Conservation (phyloP, 2,113 vertebrate species). For the Antechinus stuartii region DNA sequence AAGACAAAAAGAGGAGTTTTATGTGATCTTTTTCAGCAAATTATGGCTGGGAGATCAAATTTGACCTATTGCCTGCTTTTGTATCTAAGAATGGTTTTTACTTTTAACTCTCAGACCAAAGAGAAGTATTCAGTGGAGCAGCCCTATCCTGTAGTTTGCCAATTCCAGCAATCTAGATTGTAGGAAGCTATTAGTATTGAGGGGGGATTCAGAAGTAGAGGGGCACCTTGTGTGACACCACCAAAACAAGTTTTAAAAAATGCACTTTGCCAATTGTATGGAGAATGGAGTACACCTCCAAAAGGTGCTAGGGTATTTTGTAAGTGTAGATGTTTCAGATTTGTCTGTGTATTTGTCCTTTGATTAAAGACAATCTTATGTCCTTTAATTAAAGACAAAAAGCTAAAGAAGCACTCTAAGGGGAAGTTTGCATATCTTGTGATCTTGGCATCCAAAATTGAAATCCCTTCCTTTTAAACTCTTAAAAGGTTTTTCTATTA, state of each 20-base stretch:
- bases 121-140: neutral
- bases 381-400: neutral
- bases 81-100: too few species aligned
- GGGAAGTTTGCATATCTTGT: neutral
- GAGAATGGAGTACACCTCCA: neutral
- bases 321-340: neutral
- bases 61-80: neutral
- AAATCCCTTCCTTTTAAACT: neutral
- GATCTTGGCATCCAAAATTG: neutral
- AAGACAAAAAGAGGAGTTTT: neutral
- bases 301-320: neutral
- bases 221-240: neutral
- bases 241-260: neutral
- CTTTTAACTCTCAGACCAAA: too few species aligned
- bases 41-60: neutral
- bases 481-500: neutral
- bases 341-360: neutral
- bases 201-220: neutral
- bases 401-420: neutral
- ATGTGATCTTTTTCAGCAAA: neutral
- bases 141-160: neutral
- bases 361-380: neutral
- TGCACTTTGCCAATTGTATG: neutral
- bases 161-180: neutral
- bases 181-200: neutral